Evolutionary conservation across 2,888 invertebrate species (phyloP).

Genomic region (Ormia ochracea): DNA sequence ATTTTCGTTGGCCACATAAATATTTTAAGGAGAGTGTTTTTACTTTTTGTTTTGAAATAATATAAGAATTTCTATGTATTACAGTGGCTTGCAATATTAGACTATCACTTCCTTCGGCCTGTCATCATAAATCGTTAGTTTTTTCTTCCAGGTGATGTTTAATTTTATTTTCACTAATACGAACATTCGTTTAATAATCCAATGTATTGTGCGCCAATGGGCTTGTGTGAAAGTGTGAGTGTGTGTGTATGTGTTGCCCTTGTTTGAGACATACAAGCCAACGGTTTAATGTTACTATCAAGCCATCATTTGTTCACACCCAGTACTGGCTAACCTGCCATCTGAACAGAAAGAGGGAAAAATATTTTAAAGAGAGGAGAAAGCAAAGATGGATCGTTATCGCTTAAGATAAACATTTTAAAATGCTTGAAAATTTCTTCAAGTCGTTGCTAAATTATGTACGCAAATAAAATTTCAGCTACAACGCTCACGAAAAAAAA

Average conservation of each 20-base stretch:
- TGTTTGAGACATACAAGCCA: constrained; percentile 40
- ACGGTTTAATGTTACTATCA: constrained; percentile 61
- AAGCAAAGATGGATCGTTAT: constrained; percentile 75
- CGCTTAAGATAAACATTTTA: constrained; percentile 72
- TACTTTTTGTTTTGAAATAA: too few species aligned
- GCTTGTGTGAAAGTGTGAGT: constrained; percentile 57
- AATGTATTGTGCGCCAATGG: too few species aligned
- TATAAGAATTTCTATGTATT: neutral
- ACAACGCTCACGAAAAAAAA: neutral
- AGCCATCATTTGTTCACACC: constrained; percentile 26
- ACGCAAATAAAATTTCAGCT: constrained; percentile 18
- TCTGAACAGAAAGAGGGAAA: constrained; percentile 26
- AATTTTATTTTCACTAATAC: constrained; percentile 39
- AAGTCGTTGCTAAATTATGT: constrained; percentile 48
- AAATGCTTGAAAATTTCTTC: constrained; percentile 51
- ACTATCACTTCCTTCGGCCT: constrained; percentile 56
- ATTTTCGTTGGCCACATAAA: neutral
- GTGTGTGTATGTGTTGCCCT: neutral
- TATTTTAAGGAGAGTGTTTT: neutral
- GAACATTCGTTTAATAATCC: neutral
- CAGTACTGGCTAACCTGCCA: neutral
- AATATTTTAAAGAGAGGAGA: constrained; percentile 63
- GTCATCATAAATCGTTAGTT: constrained; percentile 61
- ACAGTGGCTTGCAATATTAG: constrained; percentile 18
- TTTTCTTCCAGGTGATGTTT: constrained; percentile 55